Percentiles rank a stretch among this genome's conserved stretches.
These are phyloP conservation scores for Cotesia vestalis DNA, from an alignment of 1,140 invertebrate species.

Conservation along the genomic window DNA sequence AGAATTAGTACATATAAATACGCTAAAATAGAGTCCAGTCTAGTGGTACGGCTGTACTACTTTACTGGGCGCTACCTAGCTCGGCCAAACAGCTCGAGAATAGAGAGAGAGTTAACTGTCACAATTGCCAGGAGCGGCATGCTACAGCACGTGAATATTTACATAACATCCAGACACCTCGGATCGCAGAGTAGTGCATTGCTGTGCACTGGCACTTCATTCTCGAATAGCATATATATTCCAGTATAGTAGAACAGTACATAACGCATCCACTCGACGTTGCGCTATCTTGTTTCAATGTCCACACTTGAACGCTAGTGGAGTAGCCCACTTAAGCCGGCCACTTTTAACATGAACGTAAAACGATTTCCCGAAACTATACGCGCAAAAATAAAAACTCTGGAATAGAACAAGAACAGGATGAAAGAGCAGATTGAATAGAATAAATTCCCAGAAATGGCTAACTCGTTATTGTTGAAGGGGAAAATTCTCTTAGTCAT, in stretches of 20 bases:
- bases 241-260: not conserved
- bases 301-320: not conserved
- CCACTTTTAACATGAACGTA: not conserved
- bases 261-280: not conserved
- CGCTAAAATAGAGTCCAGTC: too few species aligned
- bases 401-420: too few species aligned
- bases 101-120: not conserved
- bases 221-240: not conserved
- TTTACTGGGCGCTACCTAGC: not conserved
- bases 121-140: not conserved
- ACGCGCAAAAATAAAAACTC: too few species aligned
- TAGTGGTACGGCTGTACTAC: too few species aligned
- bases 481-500: too few species aligned
- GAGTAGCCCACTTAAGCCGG: too few species aligned
- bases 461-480: too few species aligned
- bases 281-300: not conserved
- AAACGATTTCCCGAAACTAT: not conserved
- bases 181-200: not conserved
- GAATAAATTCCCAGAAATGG: too few species aligned
- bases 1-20: too few species aligned
- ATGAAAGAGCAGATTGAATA: too few species aligned
- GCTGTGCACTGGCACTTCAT: conserved; percentile 3
- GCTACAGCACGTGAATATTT: not conserved
- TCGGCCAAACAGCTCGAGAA: not conserved
- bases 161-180: not conserved